Conservation (phyloP, 2,113 vertebrate genomes). For the Saguinus imperator region DNA sequence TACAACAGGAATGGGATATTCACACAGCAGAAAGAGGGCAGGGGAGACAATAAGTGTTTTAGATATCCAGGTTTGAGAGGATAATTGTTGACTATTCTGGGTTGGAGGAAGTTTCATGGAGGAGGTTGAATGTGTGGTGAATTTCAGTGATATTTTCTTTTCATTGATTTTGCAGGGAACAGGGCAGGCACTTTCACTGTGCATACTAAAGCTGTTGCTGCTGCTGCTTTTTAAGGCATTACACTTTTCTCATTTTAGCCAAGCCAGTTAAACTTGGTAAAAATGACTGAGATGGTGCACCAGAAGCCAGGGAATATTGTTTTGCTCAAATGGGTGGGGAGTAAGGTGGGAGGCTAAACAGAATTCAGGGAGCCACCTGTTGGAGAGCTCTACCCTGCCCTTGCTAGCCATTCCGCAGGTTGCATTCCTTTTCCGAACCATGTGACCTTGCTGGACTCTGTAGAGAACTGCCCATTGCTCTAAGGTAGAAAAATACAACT, state of each 20-base stretch:
- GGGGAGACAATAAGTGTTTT: background rate
- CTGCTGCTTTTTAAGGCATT: background rate
- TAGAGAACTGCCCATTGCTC: background rate
- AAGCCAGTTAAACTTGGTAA: background rate
- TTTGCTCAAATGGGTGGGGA: conserved; percentile 1
- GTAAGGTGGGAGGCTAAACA: background rate
- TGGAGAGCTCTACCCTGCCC: background rate
- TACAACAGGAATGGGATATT: background rate
- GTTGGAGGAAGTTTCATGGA: background rate
- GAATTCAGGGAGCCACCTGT: conserved; percentile 4
- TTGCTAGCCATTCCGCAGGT: background rate
- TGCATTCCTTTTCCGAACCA: conserved; percentile 21
- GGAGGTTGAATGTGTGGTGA: background rate
- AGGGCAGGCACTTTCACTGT: background rate
- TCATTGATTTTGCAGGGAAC: background rate
- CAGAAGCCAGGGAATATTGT: conserved; percentile 10
- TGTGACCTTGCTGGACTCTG: background rate
- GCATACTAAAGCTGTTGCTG: background rate
- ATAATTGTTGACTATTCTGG: background rate
- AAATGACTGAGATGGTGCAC: background rate
- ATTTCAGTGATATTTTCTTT: background rate
- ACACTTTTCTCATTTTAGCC: background rate
- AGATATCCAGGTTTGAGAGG: background rate
- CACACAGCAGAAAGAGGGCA: background rate
- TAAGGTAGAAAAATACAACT: background rate